Evolutionary conservation across 2,888 invertebrate species (phyloP).

Genomic region (Pachymerium ferrugineum): DNA sequence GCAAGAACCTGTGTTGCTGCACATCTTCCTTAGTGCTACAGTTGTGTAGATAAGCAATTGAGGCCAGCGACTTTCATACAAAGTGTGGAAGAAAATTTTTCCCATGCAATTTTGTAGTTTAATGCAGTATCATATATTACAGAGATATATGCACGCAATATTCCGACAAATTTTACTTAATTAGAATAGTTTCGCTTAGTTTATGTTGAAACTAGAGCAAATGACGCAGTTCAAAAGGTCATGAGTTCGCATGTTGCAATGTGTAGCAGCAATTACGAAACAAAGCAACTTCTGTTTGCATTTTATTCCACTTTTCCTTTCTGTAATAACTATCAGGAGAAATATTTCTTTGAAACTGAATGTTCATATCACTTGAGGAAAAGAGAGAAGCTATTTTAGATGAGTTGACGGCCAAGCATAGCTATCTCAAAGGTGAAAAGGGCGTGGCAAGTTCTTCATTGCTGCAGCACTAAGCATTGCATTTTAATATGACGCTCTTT

Average conservation of each 20-base stretch:
- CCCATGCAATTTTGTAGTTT: too few species aligned
- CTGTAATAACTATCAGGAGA: background rate
- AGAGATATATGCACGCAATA: too few species aligned
- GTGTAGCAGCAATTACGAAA: background rate
- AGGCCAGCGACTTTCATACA: background rate
- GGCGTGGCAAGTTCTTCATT: background rate
- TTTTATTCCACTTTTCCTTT: background rate
- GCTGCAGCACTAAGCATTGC: background rate
- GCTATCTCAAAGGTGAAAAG: slow-evolving; percentile 21
- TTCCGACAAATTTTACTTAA: too few species aligned
- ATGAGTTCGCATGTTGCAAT: background rate
- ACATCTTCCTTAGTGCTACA: slow-evolving; percentile 3
- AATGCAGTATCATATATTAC: too few species aligned
- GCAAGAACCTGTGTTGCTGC: slow-evolving; percentile 13
- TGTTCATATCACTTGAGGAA: background rate
- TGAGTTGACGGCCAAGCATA: background rate
- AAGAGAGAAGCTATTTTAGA: background rate
- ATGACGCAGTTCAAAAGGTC: background rate
- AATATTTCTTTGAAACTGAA: background rate
- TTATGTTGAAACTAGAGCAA: too few species aligned
- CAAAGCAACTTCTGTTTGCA: background rate
- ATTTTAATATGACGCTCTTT: slow-evolving; percentile 1
- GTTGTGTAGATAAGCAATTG: background rate
- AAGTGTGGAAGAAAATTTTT: background rate
- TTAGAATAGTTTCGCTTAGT: background rate